Percentiles rank a stretch among this genome's conserved stretches.
These are phyloP conservation scores for Trichoplusia ni DNA, from an alignment of 1,140 invertebrate species.

Conservation along the genomic window DNA sequence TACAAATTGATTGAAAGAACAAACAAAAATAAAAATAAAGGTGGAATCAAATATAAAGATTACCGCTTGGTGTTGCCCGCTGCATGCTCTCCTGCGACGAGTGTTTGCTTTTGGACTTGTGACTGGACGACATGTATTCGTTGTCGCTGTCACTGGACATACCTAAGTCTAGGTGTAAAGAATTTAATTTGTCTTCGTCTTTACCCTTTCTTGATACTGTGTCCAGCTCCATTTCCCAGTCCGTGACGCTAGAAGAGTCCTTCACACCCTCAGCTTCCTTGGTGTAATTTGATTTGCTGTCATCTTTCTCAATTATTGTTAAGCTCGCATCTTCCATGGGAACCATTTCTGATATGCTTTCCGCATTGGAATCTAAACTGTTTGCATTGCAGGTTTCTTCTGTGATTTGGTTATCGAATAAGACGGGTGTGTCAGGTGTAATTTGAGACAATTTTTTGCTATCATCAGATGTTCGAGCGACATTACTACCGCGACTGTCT, in stretches of 20 bases:
- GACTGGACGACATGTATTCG: slow-evolving; percentile 66
- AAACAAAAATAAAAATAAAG: slow-evolving; percentile 31
- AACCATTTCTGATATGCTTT: slow-evolving; percentile 68
- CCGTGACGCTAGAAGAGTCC: slow-evolving; percentile 75
- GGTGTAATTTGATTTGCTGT: slow-evolving; percentile 53
- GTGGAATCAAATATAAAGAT: slow-evolving; percentile 29
- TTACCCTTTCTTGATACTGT: slow-evolving; percentile 77
- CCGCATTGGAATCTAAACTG: slow-evolving; percentile 73
- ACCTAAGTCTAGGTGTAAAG: slow-evolving; percentile 74
- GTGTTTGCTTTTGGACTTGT: slow-evolving; percentile 56
- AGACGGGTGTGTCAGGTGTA: slow-evolving; percentile 82
- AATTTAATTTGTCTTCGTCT: slow-evolving; percentile 72
- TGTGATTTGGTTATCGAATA: slow-evolving; percentile 75
- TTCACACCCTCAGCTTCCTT: slow-evolving; percentile 60
- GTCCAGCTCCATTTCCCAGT: slow-evolving; percentile 83
- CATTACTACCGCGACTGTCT: slow-evolving; percentile 57
- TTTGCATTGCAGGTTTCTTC: slow-evolving; percentile 70
- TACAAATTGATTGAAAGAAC: slow-evolving; percentile 26
- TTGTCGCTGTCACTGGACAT: slow-evolving; percentile 80
- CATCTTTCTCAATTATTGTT: slow-evolving; percentile 55
- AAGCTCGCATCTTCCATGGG: slow-evolving; percentile 56
- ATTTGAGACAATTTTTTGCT: slow-evolving; percentile 61
- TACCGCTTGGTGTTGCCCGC: slow-evolving; percentile 62
- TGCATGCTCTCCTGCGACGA: slow-evolving; percentile 61
- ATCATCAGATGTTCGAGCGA: slow-evolving; percentile 45